Base-by-base conservation (phyloP, 2,797 vertebrate species). In the Rhabdophis nuchalis region DNA sequence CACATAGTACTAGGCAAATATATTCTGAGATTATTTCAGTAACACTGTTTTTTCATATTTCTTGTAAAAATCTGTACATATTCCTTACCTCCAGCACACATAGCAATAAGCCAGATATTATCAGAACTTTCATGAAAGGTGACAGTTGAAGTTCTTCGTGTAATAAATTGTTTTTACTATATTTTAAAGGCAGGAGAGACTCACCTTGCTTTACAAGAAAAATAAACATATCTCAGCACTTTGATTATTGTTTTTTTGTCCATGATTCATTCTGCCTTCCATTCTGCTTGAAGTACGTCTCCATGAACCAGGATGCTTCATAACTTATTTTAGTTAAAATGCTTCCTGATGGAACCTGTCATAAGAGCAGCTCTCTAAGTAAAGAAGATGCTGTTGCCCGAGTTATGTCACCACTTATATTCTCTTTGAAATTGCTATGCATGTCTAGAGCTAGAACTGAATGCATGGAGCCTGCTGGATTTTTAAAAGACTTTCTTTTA, bases 391-490 rank as follows among this genome's bases (percentile, higher is more conserved):
- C 64, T 93, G 25, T 92, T 85, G 86, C 85, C 85, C 14, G 4
- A 94, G 92, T 27, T 13, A 0, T 53, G 93, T 85, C 25, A 92
- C 10, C 29, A 2, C 1, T 1, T 88, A 88, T 77, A 41, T 89
- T 60, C 20, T 4, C 90, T 93, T 87, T 88, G n/a, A 53, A 91
- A 89, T 2, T 41, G 16, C 25, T 46, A 89, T 94, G 92, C 29
- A 93, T 93, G 92, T 94, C 29, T 57, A 93, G 32, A 72, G 60
- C 23, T 93, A 90, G 46, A 96, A 72, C 86, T 92, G 91, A 20
- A 87, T 93, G 87, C 29, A 0, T 57, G 41, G 91, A 85, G 90
- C 13, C 93, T 53, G 3, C 0, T 94, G 91, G 93, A 95, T 92
- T 72, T 57, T 91, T 50, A 91, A 10, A 25, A 36, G 61, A 60